Evolutionary conservation across 1,140 invertebrate species (phyloP).

Genomic region (Mycetomoellerius zeteki): DNA sequence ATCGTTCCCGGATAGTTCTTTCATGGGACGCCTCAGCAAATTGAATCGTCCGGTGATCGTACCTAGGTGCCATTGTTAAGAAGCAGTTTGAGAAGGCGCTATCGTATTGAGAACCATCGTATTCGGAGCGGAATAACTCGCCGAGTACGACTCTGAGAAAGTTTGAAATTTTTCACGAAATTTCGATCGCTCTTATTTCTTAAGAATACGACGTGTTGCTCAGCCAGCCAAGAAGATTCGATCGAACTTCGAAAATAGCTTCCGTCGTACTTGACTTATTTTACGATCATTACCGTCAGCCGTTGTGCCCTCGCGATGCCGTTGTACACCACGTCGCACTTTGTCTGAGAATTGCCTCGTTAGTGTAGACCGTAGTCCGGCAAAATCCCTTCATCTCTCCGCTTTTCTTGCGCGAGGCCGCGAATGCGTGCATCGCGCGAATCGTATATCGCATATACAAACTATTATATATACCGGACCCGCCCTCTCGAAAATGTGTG

Average conservation of each 20-base stretch:
- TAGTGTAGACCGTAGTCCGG: conserved; percentile 13
- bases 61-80: conserved; percentile 68
- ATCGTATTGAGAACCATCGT: conserved; percentile 47
- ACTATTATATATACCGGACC: background rate
- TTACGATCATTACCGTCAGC: conserved; percentile 32
- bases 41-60: conserved; percentile 72
- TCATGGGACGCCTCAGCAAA: conserved; percentile 59
- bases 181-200: background rate
- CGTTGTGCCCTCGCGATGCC: background rate
- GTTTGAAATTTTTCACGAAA: conserved; percentile 30
- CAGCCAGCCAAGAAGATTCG: background rate
- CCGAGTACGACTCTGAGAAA: background rate
- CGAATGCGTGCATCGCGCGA: conserved; percentile 4
- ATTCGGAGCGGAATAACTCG: conserved; percentile 15
- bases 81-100: conserved; percentile 72
- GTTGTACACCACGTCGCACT: background rate
- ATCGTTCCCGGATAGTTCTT: conserved; percentile 42
- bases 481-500: background rate
- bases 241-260: conserved; percentile 16
- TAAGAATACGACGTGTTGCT: background rate
- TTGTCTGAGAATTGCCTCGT: conserved; percentile 38
- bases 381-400: conserved; percentile 40
- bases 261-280: background rate
- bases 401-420: conserved; percentile 20
- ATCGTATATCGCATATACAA: background rate